Evolutionary conservation across 2,113 vertebrate genomes (phyloP), one percentile per base, ranked within the genome.

Genomic region (Craseonycteris thonglongyai): DNA sequence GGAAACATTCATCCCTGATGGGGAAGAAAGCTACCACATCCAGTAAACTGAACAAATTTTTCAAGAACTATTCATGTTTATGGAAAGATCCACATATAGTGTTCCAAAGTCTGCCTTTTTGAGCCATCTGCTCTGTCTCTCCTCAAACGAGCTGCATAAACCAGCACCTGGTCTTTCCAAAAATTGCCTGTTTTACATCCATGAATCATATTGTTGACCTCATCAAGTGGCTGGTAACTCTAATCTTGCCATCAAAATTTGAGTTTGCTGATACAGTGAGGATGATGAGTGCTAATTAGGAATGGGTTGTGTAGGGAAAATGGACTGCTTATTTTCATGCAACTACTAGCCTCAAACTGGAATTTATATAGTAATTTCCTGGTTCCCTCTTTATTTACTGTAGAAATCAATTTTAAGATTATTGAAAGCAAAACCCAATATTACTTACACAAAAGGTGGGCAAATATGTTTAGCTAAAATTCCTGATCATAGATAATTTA

Each of bases 191-290:
- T 51, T 91, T 91, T 88, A 7, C 66, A 54, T n/a, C 59, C 71
- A 49, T 88, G 33, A 91, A 30, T 96, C 94, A 86, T 40, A 59
- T 28, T n/a, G 26, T 59, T 94, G 82, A 93, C 61, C 54, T 93
- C 59, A 54, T 56, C 69, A 40, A 75, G 45, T 40, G 40, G 54
- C 30, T 71, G 54, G 45, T 59, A 91, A 94, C 89, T 80, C 75
- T 66, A 40, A 75, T 49, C 38, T 68, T 0, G 2, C 35, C 35
- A 59, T 63, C 76, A 88, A n/a, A 91, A 59, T 4, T 75, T 51
- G 35, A 92, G 56, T 88, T 80, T 80, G 88, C 94, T 95, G 82
- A 80, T 68, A 75, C n/a, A 72, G 49, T 49, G 79, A 72, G 38
- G 56, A 15, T 40, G 18, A 61, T 15, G 7, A 61, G 6, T 22